Conservation (phyloP, 2,113 vertebrate genomes). For the Stictonetta naevosa region DNA sequence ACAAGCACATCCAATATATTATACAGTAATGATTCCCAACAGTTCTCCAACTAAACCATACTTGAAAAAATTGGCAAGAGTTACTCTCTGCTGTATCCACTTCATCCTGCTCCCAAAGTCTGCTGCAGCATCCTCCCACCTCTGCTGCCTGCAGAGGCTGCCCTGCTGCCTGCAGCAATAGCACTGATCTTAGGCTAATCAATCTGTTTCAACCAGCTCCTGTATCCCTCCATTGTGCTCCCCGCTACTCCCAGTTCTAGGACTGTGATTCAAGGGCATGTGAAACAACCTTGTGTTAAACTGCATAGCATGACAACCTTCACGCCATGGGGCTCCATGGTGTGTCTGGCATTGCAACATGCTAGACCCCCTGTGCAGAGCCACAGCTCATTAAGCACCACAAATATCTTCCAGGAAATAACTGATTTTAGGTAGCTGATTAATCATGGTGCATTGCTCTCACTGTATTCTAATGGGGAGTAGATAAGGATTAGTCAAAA, state of each 20-base stretch:
- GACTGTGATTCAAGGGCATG: neutral
- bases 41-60: constrained; percentile 10
- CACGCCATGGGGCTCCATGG: fast-evolving
- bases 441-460: neutral
- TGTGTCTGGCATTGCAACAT: neutral
- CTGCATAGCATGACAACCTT: neutral
- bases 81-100: neutral
- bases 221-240: neutral
- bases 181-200: neutral
- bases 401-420: neutral
- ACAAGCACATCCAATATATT: constrained; percentile 43
- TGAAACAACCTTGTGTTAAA: neutral
- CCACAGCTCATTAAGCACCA: neutral
- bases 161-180: neutral
- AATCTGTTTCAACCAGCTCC: neutral
- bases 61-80: neutral
- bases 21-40: neutral
- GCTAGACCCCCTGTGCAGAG: neutral
- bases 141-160: neutral
- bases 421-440: neutral
- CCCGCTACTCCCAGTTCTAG: neutral
- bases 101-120: neutral
- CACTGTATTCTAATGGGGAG: neutral
- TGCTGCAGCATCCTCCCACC: neutral
- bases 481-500: neutral